Conservation (phyloP, 2,888 invertebrate species). For the Belgica antarctica region DNA sequence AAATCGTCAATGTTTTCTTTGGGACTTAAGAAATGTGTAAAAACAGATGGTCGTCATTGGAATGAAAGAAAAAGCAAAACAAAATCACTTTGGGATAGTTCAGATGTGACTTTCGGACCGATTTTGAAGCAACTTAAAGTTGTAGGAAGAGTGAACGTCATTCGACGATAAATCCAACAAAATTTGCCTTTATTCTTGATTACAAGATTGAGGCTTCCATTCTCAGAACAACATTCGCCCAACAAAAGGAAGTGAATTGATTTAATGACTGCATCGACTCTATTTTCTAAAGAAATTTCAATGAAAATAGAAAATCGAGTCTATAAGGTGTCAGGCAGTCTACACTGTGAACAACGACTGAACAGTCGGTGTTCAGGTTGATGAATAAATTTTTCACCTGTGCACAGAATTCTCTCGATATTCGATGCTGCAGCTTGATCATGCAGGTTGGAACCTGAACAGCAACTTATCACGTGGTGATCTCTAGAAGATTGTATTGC, state of each 20-base stretch:
- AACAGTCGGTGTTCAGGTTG: too few species aligned
- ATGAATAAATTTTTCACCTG: too few species aligned
- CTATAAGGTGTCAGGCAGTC: slow-evolving; percentile 8
- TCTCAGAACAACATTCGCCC: not conserved
- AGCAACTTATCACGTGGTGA: too few species aligned
- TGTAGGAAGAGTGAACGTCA: too few species aligned
- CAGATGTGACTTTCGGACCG: slow-evolving; percentile 5
- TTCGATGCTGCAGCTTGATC: not conserved
- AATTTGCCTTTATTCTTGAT: slow-evolving; percentile 7
- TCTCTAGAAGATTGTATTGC: too few species aligned
- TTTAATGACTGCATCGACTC: slow-evolving; percentile 27
- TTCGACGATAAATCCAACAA: not conserved
- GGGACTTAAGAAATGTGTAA: slow-evolving; percentile 30
- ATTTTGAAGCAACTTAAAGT: too few species aligned
- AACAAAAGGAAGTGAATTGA: slow-evolving; percentile 20
- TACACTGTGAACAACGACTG: not conserved
- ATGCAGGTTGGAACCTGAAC: too few species aligned
- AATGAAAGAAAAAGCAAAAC: not conserved
- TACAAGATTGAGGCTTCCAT: not conserved
- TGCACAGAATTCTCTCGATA: not conserved
- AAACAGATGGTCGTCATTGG: slow-evolving; percentile 41
- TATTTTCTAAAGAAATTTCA: slow-evolving; percentile 12
- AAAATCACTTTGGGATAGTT: slow-evolving; percentile 11
- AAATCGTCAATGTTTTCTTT: slow-evolving; percentile 21
- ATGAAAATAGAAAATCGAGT: slow-evolving; percentile 18